Evolutionary conservation across 1,140 invertebrate species (phyloP).

Genomic region (Caenorhabditis tropicalis): DNA sequence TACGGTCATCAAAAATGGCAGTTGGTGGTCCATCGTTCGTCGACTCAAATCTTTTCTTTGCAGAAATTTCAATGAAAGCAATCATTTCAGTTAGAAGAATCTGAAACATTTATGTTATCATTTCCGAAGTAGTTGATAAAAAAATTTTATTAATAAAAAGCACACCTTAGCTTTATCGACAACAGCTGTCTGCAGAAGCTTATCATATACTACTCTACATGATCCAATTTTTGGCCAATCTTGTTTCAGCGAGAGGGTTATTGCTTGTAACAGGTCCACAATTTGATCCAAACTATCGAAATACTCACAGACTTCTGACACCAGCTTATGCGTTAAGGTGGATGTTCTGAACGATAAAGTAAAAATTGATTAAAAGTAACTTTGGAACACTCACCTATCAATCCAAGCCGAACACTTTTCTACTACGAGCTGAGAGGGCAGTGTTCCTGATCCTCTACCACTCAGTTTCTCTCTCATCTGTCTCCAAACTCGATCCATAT

Average conservation of each 20-base stretch:
- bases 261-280: conserved; percentile 49
- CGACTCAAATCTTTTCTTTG: conserved; percentile 6
- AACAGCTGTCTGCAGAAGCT: conserved; percentile 36
- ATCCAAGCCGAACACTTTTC: conserved; percentile 51
- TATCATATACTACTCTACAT: neutral
- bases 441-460: conserved; percentile 20
- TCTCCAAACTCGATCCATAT: conserved; percentile 48
- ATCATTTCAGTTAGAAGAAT: neutral
- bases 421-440: neutral
- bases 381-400: conserved; percentile 36
- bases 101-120: neutral
- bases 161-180: conserved; percentile 51
- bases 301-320: conserved; percentile 37
- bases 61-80: neutral
- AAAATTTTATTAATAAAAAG: neutral
- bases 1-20: conserved; percentile 11
- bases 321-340: neutral
- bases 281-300: conserved; percentile 46
- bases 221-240: conserved; percentile 49
- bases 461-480: conserved; percentile 34
- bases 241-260: conserved; percentile 31
- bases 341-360: conserved; percentile 36
- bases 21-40: neutral
- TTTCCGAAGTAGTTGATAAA: neutral
- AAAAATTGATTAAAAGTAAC: neutral